Conservation (phyloP, 1,140 invertebrate genomes). For the Temnothorax nylanderi region DNA sequence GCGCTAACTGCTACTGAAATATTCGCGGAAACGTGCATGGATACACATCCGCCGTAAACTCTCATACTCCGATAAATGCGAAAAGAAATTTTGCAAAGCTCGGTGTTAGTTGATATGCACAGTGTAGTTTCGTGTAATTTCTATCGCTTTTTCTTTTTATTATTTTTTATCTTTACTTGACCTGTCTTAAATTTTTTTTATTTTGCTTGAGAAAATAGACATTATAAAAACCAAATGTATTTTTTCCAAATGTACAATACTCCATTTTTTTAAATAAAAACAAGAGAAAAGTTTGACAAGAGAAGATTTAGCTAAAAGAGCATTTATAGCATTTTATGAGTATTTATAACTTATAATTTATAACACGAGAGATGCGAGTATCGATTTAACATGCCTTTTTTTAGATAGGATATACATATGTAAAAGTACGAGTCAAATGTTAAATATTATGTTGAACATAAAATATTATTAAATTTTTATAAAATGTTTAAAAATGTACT, state of each 20-base stretch:
- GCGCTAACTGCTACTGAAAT: not conserved
- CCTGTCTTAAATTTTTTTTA: not conserved
- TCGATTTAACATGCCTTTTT: too few species aligned
- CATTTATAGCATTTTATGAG: not conserved
- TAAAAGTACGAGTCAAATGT: not conserved
- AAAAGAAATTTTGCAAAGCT: conserved; percentile 21
- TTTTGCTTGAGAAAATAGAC: not conserved
- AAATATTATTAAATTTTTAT: not conserved
- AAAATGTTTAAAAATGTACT: not conserved
- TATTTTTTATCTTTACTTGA: not conserved
- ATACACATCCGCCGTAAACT: not conserved
- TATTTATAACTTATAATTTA: too few species aligned
- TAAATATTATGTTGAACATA: not conserved
- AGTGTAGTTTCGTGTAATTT: not conserved
- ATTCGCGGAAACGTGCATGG: not conserved
- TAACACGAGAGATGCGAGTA: too few species aligned
- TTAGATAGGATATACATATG: not conserved
- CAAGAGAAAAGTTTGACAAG: not conserved
- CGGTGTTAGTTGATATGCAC: not conserved
- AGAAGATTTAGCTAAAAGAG: not conserved
- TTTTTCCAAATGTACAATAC: not conserved
- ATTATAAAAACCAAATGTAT: not conserved
- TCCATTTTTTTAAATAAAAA: not conserved
- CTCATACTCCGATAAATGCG: not conserved
- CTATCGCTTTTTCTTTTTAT: not conserved